Evolutionary conservation across 2,113 vertebrate genomes (phyloP), one percentile per base, ranked within the genome.

Genomic region (Pedetes capensis): DNA sequence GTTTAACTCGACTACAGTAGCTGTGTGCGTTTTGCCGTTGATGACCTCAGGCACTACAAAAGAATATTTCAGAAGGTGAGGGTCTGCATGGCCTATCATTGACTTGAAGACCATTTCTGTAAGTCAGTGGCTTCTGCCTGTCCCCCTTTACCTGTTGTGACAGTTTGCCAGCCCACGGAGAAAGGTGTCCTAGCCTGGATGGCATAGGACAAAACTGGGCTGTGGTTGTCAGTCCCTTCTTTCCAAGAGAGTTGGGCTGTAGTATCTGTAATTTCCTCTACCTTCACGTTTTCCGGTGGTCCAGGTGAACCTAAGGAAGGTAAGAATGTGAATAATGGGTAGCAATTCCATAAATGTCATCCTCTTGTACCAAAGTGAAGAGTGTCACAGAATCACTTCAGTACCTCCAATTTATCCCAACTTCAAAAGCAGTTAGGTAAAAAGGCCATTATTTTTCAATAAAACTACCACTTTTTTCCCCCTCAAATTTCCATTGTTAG

Each of bases 191-290:
- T 98, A 9, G 98, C 99, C 96, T 99, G 99, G 86, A 99, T 81
- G 93, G 98, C 98, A 88, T 99, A 99, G 9, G 99, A 97, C 0
- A 98, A 99, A 82, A 99, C 98, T 1, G 99, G 99, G 97, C 99
- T 99, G 95, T 99, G 99, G 51, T 99, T 99, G 96, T 99, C 99
- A 20, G 97, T 98, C 49, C 99, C 99, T 32, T 99, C 99, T 66
- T 98, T 98, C 99, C 99, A 99, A 91, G 99, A 99, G 8, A 99
- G 98, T 93, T 99, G 99, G 2, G 99, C 99, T 0, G 99, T 99
- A 93, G 99, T 99, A 85, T 99, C 99, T 27, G 99, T 99, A 96
- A 99, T 98, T 98, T 99, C 99, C 51, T 99, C 99, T 96, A 99
- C 99, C 39, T 97, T 98, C 47, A 99, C 99, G 0, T 98, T 98